These are phyloP conservation scores for Deroplatys truncata DNA, from an alignment of 2,888 invertebrate genomes.

Conservation along the genomic window DNA sequence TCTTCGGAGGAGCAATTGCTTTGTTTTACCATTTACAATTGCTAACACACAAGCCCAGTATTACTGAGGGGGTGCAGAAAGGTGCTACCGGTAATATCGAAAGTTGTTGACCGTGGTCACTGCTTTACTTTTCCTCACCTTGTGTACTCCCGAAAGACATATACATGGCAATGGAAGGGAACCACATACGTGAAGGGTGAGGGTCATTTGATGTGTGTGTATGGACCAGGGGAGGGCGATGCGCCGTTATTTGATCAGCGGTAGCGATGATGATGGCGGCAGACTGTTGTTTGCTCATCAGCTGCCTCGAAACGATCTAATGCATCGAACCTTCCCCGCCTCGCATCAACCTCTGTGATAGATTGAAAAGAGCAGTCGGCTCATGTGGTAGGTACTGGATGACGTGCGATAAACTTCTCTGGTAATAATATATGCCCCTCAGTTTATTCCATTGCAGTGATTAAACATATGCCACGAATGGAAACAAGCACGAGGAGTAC, in stretches of 20 bases:
- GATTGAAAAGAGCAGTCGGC: background rate
- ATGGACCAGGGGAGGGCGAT: constrained; percentile 8
- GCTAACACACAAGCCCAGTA: no score
- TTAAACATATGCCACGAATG: no score
- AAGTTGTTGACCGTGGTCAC: background rate
- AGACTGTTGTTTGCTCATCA: constrained; percentile 24
- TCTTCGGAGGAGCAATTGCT: no score
- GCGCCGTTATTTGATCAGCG: constrained; percentile 20
- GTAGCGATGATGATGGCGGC: constrained; percentile 2
- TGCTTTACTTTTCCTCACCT: background rate
- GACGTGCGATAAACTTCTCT: no score
- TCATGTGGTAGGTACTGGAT: background rate
- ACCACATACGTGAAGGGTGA: background rate
- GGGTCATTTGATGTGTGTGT: constrained; percentile 5
- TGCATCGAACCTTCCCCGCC: background rate
- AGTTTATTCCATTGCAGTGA: no score
- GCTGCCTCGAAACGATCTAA: background rate
- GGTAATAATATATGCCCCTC: no score
- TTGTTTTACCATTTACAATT: no score
- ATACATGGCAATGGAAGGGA: background rate
- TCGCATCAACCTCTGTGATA: background rate
- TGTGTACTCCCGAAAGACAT: background rate
- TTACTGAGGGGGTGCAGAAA: no score
- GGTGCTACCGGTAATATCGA: background rate
- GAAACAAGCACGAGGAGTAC: no score